Evolutionary conservation across 2,113 vertebrate species (phyloP).

Genomic region (Passer montanus): DNA sequence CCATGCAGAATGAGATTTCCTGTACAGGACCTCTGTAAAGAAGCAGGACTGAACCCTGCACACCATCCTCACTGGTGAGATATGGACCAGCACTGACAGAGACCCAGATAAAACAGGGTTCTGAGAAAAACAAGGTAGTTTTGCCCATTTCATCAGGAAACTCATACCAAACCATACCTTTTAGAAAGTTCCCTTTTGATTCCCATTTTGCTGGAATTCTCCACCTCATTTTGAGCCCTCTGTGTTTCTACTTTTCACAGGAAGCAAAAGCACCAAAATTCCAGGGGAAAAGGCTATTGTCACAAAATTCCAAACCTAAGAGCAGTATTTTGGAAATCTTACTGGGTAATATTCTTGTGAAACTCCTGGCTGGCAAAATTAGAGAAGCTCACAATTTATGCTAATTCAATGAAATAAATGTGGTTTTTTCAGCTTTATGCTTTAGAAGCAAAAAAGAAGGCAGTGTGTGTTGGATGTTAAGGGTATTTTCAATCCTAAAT

Average conservation of each 20-base stretch:
- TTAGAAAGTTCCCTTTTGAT: neutral
- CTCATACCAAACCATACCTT: accelerated
- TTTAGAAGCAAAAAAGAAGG: neutral
- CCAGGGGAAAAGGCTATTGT: neutral
- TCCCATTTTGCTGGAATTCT: neutral
- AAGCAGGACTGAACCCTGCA: neutral
- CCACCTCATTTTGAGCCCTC: neutral
- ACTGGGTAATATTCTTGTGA: neutral
- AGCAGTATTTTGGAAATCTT: neutral
- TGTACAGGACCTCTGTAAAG: neutral
- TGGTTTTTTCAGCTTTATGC: neutral
- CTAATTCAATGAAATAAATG: neutral
- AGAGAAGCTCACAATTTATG: neutral
- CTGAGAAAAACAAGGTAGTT: neutral
- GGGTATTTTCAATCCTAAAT: neutral
- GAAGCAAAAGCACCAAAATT: neutral
- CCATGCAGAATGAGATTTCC: neutral
- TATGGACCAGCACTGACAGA: accelerated
- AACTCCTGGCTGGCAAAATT: neutral
- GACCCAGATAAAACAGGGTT: neutral
- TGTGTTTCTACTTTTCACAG: neutral
- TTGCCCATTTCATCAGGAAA: neutral
- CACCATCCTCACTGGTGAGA: accelerated
- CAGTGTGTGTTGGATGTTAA: neutral
- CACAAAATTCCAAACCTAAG: neutral